Evolutionary conservation across 92 coral and sea anemone species (phyloP).

Genomic region (Plumapathes pennacea): DNA sequence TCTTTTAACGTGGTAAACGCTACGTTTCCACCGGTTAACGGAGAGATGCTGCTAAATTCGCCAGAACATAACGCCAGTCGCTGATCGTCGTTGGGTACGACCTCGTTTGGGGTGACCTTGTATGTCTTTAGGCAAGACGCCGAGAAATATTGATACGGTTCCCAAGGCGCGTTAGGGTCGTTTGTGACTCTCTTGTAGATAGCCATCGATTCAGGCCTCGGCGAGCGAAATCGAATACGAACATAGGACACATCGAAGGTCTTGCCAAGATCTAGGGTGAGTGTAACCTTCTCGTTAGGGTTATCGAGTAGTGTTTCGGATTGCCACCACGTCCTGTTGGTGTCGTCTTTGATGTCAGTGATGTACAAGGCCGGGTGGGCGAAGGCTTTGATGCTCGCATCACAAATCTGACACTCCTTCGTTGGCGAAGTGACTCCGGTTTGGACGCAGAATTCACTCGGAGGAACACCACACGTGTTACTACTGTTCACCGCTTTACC

Average conservation of each 20-base stretch:
- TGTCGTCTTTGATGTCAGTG: conserved; percentile 92
- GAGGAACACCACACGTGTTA: conserved; percentile 92
- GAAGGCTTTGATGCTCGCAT: conserved; percentile 27
- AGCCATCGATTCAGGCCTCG: conserved; percentile 97
- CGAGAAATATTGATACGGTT: conserved; percentile 88
- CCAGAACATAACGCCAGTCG: conserved; percentile 85
- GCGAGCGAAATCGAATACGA: conserved; percentile 91
- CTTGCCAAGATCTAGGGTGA: conserved; percentile 85
- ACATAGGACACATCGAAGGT: conserved; percentile 94
- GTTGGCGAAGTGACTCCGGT: conserved; percentile 74
- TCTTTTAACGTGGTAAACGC: conserved; percentile 86
- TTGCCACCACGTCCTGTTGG: conserved; percentile 98
- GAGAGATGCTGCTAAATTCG: conserved; percentile 77
- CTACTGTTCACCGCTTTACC: conserved; percentile 68
- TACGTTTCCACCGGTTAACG: conserved; percentile 89
- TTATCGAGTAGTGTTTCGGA: conserved; percentile 73
- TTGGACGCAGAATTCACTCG: conserved; percentile 85
- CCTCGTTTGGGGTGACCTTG: conserved; percentile 36
- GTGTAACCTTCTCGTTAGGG: conserved; percentile 65
- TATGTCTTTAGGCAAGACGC: conserved; percentile 75
- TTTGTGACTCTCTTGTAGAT: conserved; percentile 84
- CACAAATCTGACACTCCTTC: conserved; percentile 81
- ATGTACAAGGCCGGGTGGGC: conserved; percentile 75
- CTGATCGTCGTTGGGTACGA: conserved; percentile 56
- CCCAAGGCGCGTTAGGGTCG: conserved; percentile 71